Conservation (phyloP, 2,113 vertebrate species). For the Galemys pyrenaicus region DNA sequence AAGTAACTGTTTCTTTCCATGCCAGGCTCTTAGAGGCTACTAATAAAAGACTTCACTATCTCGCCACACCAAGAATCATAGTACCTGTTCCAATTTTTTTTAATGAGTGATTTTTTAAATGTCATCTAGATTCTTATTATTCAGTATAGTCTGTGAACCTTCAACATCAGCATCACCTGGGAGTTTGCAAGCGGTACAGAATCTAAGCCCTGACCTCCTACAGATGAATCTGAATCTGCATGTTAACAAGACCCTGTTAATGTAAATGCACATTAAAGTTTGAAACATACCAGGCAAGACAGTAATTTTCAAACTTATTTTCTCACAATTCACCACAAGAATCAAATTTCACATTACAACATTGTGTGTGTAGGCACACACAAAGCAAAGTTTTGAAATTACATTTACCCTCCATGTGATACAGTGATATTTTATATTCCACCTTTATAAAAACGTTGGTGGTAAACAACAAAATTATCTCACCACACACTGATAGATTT, state of each 20-base stretch:
- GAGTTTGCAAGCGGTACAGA: not conserved
- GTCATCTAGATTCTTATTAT: not conserved
- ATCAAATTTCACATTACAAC: not conserved
- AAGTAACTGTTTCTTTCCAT: not conserved
- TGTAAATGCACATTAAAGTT: not conserved
- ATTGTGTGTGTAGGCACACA: not conserved
- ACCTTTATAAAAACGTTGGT: not conserved
- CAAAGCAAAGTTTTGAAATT: not conserved
- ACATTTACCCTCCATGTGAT: not conserved
- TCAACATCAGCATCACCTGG: not conserved
- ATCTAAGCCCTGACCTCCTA: not conserved
- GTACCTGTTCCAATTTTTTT: conserved; percentile 1
- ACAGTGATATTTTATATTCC: not conserved
- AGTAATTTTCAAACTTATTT: conserved; percentile 9
- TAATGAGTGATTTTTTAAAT: conserved; percentile 27
- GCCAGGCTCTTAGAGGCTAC: not conserved
- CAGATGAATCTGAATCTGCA: not conserved
- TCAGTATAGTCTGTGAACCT: not conserved
- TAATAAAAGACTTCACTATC: not conserved
- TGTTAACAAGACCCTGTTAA: not conserved
- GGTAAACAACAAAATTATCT: not conserved
- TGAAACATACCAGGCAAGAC: not conserved
- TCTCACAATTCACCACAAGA: not conserved
- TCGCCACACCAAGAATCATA: not conserved
- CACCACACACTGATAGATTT: not conserved